A percentile compares a stretch with the other conserved stretches of the same genome.
These are phyloP conservation scores for Rynchops niger DNA, from an alignment of 2,113 vertebrate genomes.

Conservation along the genomic window DNA sequence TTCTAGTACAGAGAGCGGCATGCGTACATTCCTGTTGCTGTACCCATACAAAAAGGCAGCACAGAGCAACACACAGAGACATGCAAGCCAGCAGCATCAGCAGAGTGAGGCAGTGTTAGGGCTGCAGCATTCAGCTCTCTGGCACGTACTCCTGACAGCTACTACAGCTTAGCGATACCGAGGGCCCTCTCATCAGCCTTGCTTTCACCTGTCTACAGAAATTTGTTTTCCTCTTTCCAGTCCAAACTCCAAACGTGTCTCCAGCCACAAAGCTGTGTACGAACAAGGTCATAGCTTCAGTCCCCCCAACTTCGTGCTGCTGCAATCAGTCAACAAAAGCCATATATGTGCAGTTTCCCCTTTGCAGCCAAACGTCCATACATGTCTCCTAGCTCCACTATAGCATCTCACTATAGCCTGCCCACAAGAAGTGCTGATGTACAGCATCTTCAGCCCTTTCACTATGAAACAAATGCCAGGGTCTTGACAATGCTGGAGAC, in stretches of 20 bases:
- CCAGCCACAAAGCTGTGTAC: neutral
- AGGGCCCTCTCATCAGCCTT: neutral
- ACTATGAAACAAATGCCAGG: neutral
- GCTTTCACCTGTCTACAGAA: neutral
- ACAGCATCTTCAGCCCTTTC: neutral
- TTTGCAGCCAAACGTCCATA: neutral
- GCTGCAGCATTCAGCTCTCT: neutral
- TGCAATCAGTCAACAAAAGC: neutral
- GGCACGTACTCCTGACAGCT: neutral
- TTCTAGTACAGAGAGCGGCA: neutral
- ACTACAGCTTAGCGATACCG: neutral
- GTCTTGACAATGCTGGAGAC: neutral
- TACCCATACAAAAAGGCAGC: neutral
- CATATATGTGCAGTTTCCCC: neutral
- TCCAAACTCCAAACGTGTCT: neutral
- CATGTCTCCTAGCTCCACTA: neutral
- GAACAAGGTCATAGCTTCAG: neutral
- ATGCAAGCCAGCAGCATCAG: constrained; percentile 36
- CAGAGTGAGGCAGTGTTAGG: neutral
- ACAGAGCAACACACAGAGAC: neutral
- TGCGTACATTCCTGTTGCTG: neutral
- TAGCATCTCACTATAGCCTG: neutral
- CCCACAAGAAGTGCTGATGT: neutral
- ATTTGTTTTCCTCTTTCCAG: neutral
- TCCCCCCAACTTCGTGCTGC: neutral